Base-by-base conservation (phyloP, 2,888 invertebrate species). In the Coecobrya sp. region DNA sequence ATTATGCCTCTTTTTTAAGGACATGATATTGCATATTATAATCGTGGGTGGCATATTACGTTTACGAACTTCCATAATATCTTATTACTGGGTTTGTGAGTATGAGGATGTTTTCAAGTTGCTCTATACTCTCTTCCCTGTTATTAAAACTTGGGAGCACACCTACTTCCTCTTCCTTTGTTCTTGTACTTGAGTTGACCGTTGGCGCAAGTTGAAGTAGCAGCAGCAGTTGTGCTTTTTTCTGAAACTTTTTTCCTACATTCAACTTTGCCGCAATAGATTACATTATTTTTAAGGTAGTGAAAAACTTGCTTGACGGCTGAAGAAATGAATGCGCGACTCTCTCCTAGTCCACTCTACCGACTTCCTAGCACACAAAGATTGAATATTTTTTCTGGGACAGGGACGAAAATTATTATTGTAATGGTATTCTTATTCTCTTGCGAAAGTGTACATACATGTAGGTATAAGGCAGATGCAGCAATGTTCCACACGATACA, bases 271-370 rank as follows among this genome's bases (percentile, higher is more conserved):
- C 52, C 52, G 79, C 79, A 79, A 55, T 79, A 79, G 79, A 79
- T 79, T 79, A 79, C 79, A 79, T 79, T 52, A 79, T 79, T 79
- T 79, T 52, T 79, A 79, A 79, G 49, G 79, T 27, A 52, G 52
- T 52, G 27, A 79, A 79, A 76, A 79, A 79, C 49, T 79, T 79
- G 79, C 1, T 25, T 79, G 79, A 79, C 79, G 52, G 27, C 52
- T 30, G 30, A 52, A 79, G 52, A 79, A 79, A 79, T 79, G 79
- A 79, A 79, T 79, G 52, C 52, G 27, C 79, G 13, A 79, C 49
- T 79, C 79, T 52, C 25, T 45, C 22, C 19, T 11, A 25, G 52
- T 79, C 79, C 27, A 79, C 52, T 52, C 55, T 25, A 49, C 76
- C 10, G 49, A 7, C 42, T 25, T 25, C 45, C 25, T 49, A 4